These are phyloP conservation scores for Microcebus lehilahytsara DNA, from an alignment of 2,113 vertebrate genomes.

Conservation along the genomic window DNA sequence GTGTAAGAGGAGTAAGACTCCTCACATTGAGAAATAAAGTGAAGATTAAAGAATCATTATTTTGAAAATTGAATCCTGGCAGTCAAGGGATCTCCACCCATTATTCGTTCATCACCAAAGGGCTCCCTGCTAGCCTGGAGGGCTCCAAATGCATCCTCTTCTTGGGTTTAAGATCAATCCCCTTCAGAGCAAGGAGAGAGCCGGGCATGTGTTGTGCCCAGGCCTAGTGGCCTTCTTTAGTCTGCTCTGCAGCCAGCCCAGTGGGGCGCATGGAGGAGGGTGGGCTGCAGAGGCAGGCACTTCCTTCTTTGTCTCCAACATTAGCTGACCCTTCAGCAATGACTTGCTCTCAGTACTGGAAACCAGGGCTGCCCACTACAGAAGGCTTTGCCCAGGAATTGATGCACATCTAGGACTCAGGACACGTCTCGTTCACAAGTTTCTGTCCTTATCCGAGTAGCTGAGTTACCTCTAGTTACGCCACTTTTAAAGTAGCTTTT, in stretches of 20 bases:
- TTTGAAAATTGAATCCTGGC: conserved; percentile 16
- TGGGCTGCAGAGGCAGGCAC: too few species aligned
- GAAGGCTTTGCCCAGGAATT: not conserved
- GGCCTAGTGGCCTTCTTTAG: not conserved
- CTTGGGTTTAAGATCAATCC: not conserved
- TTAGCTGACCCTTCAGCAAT: not conserved
- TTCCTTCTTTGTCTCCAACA: not conserved
- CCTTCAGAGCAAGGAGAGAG: not conserved
- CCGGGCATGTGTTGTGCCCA: rapidly evolving
- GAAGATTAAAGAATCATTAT: conserved; percentile 39
- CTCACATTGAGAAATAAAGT: conserved; percentile 13
- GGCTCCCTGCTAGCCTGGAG: not conserved
- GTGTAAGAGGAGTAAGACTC: not conserved
- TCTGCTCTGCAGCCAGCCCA: not conserved
- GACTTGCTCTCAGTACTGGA: not conserved
- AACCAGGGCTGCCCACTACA: not conserved
- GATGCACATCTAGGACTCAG: not conserved
- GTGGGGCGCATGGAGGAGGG: not conserved
- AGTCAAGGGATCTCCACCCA: not conserved
- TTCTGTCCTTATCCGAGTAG: not conserved
- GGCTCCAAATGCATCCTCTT: not conserved
- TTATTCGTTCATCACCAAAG: not conserved
- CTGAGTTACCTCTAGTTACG: not conserved
- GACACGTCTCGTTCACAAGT: not conserved
- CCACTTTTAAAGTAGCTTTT: not conserved